Conservation (phyloP, 2,797 vertebrate species). For the Echiichthys vipera region DNA sequence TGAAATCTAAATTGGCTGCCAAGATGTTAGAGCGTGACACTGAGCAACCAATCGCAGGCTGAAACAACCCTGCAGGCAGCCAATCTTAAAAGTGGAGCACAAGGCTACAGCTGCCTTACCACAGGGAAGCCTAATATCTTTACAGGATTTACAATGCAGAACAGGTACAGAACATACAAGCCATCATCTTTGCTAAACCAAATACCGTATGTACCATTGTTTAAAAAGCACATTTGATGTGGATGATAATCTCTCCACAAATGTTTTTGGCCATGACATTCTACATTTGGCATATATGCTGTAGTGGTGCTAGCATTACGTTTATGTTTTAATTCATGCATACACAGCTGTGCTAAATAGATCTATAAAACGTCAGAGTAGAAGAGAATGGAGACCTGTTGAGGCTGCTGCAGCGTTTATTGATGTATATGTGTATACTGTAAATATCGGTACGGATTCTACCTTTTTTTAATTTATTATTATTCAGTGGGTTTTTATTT, state of each 20-base stretch:
- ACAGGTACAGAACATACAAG: not conserved
- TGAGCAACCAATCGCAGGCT: not conserved
- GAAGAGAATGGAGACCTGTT: no score
- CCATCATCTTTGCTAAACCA: not conserved
- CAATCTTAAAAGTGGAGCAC: not conserved
- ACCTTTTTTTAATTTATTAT: no score
- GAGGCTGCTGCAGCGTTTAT: no score
- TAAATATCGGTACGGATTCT: no score
- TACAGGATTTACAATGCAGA: not conserved
- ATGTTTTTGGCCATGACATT: not conserved
- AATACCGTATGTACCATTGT: not conserved
- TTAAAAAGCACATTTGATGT: not conserved
- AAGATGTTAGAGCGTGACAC: not conserved
- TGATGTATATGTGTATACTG: no score
- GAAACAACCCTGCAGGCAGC: conserved; percentile 11
- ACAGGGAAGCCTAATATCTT: not conserved
- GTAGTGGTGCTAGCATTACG: not conserved
- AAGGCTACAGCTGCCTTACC: not conserved
- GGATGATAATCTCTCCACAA: not conserved
- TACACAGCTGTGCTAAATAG: not conserved
- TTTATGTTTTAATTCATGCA: not conserved
- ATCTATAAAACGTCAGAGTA: no score
- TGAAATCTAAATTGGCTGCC: conserved; percentile 17
- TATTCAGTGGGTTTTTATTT: no score
- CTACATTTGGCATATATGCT: not conserved